Base-by-base conservation (phyloP, 2,888 invertebrate genomes). In the Oxystoma pomonae region DNA sequence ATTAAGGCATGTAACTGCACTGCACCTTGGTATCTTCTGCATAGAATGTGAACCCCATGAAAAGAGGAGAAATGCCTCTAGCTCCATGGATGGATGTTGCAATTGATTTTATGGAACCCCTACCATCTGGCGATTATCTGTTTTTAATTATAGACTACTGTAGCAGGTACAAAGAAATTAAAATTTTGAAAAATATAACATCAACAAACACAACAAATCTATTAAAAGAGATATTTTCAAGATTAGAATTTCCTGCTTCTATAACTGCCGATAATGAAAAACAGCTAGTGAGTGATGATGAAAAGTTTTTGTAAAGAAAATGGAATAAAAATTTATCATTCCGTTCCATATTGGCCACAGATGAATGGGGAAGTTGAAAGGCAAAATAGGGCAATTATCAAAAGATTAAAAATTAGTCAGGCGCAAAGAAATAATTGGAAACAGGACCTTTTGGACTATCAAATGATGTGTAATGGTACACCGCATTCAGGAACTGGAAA, bases 141-240 rank as follows among this genome's bases (percentile, higher is more conserved):
- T 64, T 74, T 5, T 72, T 74, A 0, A 65, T 74, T 1, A 62
- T 75, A 5, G 72, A 74, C 59, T 75, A 74, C 22, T 74, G 66
- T 61, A 74, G 72, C 56, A 63, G 73, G 50, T 75, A 71, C 50
- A 71, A 71, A 20, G 71, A 71, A 65, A 53, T 72, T 21, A 68
- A 71, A 67, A 66, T 69, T 1, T 68, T 65, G 61, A 61, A 19
- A 64, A 20, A 22, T 16, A 69, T 64, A 19, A 64, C 67, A 49
- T n/a, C n/a, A 21, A 35, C 12, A 12, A 64, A 60, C 17, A 70
- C 65, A 16, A 65, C 69, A 18, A 63, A 65, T 19, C 18, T 67
- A 9, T 55, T 66, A 1, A 58, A 64, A 58, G 69, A 70, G 57
- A 70, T 70, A 59, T 71, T 73, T 62, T 65, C 66, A 2, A 59